phyloP scores from a whole-genome alignment of 2,113 vertebrate species.

The Machaerirhynchus nigripectus region DNA sequence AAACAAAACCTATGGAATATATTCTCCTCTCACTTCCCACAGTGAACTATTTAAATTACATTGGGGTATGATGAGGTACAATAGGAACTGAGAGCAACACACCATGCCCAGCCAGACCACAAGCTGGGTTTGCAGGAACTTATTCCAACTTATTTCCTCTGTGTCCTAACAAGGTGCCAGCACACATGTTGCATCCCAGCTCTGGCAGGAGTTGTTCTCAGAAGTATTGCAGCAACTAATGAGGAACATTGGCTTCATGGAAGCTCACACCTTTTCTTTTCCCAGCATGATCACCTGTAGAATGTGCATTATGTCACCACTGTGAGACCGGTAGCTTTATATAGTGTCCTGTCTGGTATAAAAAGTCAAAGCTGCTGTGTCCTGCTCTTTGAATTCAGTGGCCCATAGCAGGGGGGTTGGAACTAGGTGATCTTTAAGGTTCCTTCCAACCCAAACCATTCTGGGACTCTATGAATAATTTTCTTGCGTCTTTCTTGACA shows the following conservation, averaged over 20 bases:
- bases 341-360: background rate
- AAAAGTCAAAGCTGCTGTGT: background rate
- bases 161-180: background rate
- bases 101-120: background rate
- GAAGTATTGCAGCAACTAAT: background rate
- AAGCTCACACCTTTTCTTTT: constrained; percentile 11
- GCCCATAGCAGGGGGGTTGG: background rate
- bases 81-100: background rate
- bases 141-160: background rate
- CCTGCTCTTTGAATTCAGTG: background rate
- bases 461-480: background rate
- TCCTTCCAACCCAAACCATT: background rate
- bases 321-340: background rate
- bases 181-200: background rate
- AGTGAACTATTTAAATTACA: background rate
- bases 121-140: background rate
- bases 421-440: background rate
- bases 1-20: background rate
- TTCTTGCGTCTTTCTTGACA: background rate
- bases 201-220: background rate
- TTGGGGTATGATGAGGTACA: background rate
- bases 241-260: background rate
- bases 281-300: constrained; percentile 7
- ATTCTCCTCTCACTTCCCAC: background rate
- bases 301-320: background rate